phyloP scores from a whole-genome alignment of 2,113 vertebrate species.

The Dolichallabes microphthalmus region DNA sequence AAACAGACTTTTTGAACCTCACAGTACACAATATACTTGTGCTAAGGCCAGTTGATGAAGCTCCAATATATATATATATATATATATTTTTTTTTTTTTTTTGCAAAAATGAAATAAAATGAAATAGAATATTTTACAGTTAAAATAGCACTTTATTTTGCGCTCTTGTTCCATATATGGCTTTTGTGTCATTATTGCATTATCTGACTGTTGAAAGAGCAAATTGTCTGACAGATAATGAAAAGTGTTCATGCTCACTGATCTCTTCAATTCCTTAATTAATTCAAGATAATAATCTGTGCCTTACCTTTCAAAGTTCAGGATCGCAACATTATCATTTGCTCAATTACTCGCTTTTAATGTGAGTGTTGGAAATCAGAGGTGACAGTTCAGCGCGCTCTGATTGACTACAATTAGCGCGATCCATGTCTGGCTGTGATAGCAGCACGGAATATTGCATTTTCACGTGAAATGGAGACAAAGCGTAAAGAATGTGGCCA shows the following conservation, averaged over 20 bases:
- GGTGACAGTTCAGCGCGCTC: constrained; percentile 22
- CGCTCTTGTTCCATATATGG: not conserved
- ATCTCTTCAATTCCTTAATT: constrained; percentile 36
- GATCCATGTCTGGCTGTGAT: constrained; percentile 38
- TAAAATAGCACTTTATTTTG: not conserved
- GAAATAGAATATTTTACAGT: not conserved
- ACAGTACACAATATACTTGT: not conserved
- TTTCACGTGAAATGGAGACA: constrained; percentile 1
- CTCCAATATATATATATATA: not conserved
- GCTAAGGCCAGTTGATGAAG: not conserved
- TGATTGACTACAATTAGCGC: constrained; percentile 39
- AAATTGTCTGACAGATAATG: constrained; percentile 30
- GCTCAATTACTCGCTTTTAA: constrained; percentile 45
- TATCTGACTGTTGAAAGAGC: constrained; percentile 8
- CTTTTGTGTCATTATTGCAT: constrained; percentile 1
- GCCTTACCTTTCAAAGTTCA: constrained; percentile 29
- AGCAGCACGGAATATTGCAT: not conserved
- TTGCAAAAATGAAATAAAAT: not conserved
- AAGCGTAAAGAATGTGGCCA: not conserved
- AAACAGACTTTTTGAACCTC: not conserved
- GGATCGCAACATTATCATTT: constrained; percentile 32
- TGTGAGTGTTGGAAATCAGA: constrained; percentile 36
- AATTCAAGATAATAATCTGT: constrained; percentile 45
- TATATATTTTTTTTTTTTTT: not conserved
- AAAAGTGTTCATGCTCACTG: constrained; percentile 42